phyloP scores from a whole-genome alignment of 2,888 invertebrate genomes.

The Drosophila setosimentum region DNA sequence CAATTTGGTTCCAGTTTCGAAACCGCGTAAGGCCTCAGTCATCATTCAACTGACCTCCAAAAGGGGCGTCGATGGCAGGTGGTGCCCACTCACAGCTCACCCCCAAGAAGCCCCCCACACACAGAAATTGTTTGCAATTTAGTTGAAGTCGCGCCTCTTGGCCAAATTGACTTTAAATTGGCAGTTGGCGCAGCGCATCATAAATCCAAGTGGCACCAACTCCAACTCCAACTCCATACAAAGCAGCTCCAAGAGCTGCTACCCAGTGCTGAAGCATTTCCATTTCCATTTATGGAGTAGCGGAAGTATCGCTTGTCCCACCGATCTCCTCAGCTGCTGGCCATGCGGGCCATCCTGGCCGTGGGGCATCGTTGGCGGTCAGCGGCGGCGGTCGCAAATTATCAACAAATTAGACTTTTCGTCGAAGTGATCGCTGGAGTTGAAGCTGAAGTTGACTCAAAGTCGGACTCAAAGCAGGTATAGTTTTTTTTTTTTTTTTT shows the following conservation, averaged over 20 bases:
- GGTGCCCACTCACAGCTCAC: conserved; percentile 14
- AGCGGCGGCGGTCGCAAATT: conserved; percentile 80
- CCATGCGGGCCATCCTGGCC: conserved; percentile 35
- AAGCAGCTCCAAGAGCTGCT: conserved; percentile 1
- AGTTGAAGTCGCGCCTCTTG: conserved; percentile 81
- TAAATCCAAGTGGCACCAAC: conserved; percentile 63
- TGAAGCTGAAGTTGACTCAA: conserved; percentile 9
- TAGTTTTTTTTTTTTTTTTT: conserved; percentile 50
- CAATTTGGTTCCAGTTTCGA: background rate
- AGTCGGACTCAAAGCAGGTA: conserved; percentile 30
- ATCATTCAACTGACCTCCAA: conserved; percentile 31
- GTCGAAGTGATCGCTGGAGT: conserved; percentile 66
- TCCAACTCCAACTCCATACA: conserved; percentile 18
- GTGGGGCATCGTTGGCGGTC: conserved; percentile 80
- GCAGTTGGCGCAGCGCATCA: conserved; percentile 74
- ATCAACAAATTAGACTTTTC: conserved; percentile 83
- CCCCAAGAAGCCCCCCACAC: conserved; percentile 26
- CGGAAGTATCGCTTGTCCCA: conserved; percentile 56
- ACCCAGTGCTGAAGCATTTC: conserved; percentile 28
- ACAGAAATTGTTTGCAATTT: conserved; percentile 81
- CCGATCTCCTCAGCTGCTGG: conserved; percentile 8
- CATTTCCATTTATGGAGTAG: conserved; percentile 53
- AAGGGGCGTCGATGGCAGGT: conserved; percentile 11
- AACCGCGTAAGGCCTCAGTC: background rate
- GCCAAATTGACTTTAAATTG: conserved; percentile 84